Evolutionary conservation across 2,797 vertebrate genomes (phyloP).

Genomic region (Spondyliosoma cantharus): DNA sequence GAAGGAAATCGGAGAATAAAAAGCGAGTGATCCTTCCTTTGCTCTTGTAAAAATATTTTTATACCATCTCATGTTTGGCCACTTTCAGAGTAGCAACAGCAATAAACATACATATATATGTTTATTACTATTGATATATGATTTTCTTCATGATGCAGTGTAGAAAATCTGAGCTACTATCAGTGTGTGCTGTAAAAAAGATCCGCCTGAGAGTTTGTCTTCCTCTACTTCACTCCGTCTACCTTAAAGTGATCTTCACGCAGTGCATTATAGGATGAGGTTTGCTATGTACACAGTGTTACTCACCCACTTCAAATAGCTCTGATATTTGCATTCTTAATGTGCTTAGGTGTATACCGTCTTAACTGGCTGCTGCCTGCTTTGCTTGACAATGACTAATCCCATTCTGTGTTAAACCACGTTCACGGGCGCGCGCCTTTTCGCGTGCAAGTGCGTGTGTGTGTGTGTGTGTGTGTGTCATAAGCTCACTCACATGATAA

Average conservation of each 20-base stretch:
- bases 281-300: conserved; percentile 43
- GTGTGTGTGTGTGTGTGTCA: conserved; percentile 43
- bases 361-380: conserved; percentile 56
- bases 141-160: neutral
- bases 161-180: neutral
- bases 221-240: neutral
- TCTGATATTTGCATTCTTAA: conserved; percentile 72
- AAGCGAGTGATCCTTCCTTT: neutral
- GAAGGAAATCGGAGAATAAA: neutral
- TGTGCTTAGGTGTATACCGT: conserved; percentile 58
- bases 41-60: neutral
- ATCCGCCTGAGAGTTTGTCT: neutral
- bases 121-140: too few species aligned
- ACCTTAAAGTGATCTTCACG: conserved; percentile 8
- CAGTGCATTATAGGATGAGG: conserved; percentile 15
- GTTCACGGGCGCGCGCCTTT: conserved; percentile 5
- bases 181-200: neutral
- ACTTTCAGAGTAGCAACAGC: neutral
- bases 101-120: too few species aligned
- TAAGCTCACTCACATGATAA: conserved; percentile 75
- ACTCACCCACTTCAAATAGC: conserved; percentile 65
- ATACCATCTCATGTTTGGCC: neutral
- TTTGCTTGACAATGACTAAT: conserved; percentile 67
- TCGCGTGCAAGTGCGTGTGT: conserved; percentile 7
- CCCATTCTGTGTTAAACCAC: conserved; percentile 41